phyloP scores from a whole-genome alignment of 2,888 invertebrate genomes.

The Muscina levida region DNA sequence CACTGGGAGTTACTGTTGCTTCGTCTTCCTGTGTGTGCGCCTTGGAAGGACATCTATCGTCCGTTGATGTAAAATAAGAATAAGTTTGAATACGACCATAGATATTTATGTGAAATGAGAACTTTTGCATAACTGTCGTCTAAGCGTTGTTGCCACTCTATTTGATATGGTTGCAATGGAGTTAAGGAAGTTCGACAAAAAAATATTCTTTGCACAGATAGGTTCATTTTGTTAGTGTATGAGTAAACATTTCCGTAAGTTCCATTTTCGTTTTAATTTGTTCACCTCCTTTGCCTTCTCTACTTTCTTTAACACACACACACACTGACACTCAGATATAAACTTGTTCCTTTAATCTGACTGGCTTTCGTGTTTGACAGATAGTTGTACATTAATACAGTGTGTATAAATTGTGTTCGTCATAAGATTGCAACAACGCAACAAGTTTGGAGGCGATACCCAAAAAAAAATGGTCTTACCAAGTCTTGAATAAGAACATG shows the following conservation, averaged over 20 bases:
- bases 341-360: not conserved
- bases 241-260: conserved; percentile 59
- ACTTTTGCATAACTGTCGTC: conserved; percentile 40
- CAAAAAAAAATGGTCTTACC: no score
- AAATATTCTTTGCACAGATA: not conserved
- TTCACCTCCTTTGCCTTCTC: not conserved
- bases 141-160: conserved; percentile 34
- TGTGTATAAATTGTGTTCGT: no score
- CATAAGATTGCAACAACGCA: no score
- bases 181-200: conserved; percentile 9
- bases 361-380: conserved; percentile 24
- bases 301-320: not conserved
- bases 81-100: conserved; percentile 27
- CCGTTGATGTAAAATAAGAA: conserved; percentile 42
- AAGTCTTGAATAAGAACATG: no score
- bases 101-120: conserved; percentile 27
- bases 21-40: not conserved
- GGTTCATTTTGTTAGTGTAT: conserved; percentile 26
- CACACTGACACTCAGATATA: no score
- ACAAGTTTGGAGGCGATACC: no score
- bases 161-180: conserved; percentile 18
- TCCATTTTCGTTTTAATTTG: conserved; percentile 54
- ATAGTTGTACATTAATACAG: not conserved
- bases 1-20: conserved; percentile 4
- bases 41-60: conserved; percentile 34